These are phyloP conservation scores for Cheirogaleus major DNA, from an alignment of 2,797 vertebrate species.

Conservation along the genomic window DNA sequence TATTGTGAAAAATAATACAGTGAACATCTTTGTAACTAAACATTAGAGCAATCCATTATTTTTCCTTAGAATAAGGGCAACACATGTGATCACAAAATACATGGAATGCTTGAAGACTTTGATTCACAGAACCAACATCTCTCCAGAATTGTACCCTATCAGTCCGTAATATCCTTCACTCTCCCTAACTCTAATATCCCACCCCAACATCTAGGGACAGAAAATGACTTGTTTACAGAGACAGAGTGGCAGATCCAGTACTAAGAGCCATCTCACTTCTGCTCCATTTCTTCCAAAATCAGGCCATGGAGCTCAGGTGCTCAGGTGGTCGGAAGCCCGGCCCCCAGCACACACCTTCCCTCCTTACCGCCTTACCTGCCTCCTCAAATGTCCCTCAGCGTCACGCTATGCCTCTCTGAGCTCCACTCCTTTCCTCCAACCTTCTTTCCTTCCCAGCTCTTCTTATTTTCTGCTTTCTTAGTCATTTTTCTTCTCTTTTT, in stretches of 20 bases:
- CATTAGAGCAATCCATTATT: not conserved
- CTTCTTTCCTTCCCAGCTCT: not conserved
- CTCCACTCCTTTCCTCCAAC: not conserved
- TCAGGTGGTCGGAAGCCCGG: fast-evolving
- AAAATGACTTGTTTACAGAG: not conserved
- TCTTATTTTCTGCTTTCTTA: not conserved
- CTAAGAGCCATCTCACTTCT: not conserved
- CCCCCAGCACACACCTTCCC: not conserved
- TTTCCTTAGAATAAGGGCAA: not conserved
- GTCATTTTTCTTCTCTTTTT: not conserved
- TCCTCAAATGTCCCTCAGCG: not conserved
- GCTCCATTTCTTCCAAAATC: not conserved
- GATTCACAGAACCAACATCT: not conserved
- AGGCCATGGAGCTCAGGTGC: not conserved
- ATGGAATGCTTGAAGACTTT: not conserved
- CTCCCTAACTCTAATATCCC: not conserved
- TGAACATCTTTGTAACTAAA: not conserved
- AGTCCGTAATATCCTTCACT: not conserved
- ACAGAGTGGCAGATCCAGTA: not conserved
- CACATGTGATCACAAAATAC: no score
- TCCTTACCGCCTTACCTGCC: not conserved
- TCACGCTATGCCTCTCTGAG: not conserved
- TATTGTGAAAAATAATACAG: not conserved
- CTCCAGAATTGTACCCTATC: fast-evolving
- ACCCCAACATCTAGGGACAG: not conserved